Evolutionary conservation across 1,140 invertebrate genomes (phyloP).

Genomic region (Eriocheir sinensis): DNA sequence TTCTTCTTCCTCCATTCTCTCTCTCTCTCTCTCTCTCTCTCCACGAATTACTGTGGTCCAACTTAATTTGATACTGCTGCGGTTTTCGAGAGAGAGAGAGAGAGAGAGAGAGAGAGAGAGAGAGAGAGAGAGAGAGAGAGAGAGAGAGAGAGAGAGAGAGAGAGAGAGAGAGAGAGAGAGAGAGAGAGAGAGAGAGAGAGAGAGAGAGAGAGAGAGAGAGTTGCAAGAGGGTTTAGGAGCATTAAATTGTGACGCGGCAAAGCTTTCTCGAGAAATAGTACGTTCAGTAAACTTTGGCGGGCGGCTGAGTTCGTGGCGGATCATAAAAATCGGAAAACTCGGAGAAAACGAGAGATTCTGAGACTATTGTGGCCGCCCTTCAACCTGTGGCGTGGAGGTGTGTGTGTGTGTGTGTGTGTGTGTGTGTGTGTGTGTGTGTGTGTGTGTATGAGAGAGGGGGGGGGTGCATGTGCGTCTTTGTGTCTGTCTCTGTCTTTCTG

Average conservation of each 20-base stretch:
- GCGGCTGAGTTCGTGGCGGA: neutral
- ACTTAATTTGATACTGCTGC: neutral
- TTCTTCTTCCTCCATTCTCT: too few relatives aligned
- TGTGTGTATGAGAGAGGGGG: neutral
- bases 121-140: too few relatives aligned
- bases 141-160: too few relatives aligned
- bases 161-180: too few relatives aligned
- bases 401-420: neutral
- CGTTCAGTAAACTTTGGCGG: neutral
- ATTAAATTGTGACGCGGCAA: neutral
- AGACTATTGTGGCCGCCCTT: neutral
- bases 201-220: neutral
- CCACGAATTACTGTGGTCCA: neutral
- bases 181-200: too few relatives aligned
- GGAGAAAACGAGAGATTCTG: neutral
- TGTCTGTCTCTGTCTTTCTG: too few relatives aligned
- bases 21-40: too few relatives aligned
- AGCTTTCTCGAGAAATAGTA: neutral
- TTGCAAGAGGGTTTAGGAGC: neutral
- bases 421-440: conserved; percentile 20
- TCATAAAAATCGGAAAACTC: conserved; percentile 26
- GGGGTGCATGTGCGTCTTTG: neutral
- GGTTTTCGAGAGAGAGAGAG: neutral
- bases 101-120: too few relatives aligned
- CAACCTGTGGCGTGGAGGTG: neutral